Evolutionary conservation across 1,140 invertebrate species (phyloP).

Genomic region (Drosophila parabipectinata): DNA sequence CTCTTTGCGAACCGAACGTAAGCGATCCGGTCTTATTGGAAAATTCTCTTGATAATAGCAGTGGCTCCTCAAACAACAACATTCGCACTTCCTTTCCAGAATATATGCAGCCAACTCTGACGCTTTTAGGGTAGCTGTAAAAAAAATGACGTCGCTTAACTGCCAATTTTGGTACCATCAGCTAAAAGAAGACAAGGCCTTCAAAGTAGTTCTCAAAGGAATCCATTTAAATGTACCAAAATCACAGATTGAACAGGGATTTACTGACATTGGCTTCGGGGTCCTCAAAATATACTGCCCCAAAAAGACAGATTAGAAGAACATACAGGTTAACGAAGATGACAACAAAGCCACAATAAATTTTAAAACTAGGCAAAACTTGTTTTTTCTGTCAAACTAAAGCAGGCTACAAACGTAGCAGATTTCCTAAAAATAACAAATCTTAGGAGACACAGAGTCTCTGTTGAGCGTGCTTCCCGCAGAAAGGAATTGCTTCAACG

Average conservation of each 20-base stretch:
- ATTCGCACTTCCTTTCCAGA: not conserved
- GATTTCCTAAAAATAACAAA: constrained; percentile 6
- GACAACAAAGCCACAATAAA: not conserved
- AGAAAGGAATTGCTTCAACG: not conserved
- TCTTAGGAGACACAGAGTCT: constrained; percentile 5
- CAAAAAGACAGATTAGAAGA: not conserved
- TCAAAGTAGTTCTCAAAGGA: not conserved
- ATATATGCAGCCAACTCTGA: not conserved
- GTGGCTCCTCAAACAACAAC: not conserved
- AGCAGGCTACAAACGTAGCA: constrained; percentile 9
- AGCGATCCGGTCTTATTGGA: constrained; percentile 7
- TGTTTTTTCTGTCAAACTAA: constrained; percentile 15
- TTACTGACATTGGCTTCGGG: not conserved
- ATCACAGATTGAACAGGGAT: too few species aligned
- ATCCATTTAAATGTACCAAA: too few species aligned
- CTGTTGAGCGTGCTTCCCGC: not conserved
- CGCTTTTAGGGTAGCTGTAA: not conserved
- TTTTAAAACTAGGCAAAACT: constrained; percentile 7
- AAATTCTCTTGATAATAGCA: constrained; percentile 1
- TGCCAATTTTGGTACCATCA: not conserved
- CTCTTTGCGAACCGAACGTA: constrained; percentile 4
- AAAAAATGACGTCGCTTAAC: not conserved
- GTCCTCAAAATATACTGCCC: constrained; percentile 2
- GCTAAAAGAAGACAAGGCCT: not conserved
- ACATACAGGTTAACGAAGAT: constrained; percentile 1